phyloP scores from a whole-genome alignment of 2,888 invertebrate species.

The Horisme vitalbata region DNA sequence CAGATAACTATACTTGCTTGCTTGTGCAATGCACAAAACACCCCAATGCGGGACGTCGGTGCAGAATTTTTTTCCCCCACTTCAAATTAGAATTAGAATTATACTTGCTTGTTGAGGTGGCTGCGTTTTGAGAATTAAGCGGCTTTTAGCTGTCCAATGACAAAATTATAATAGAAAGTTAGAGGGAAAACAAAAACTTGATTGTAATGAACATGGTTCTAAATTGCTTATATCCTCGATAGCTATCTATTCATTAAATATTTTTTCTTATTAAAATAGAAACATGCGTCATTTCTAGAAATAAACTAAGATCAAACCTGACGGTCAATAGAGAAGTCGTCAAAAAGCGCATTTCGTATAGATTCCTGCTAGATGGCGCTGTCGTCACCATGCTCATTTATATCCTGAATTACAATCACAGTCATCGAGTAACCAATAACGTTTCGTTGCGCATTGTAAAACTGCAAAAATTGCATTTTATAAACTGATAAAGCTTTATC shows the following conservation, averaged over 20 bases:
- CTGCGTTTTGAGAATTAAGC: no score
- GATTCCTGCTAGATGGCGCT: slow-evolving; percentile 50
- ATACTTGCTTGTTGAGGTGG: no score
- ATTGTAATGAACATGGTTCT: not conserved
- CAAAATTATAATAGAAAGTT: not conserved
- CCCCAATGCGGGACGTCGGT: no score
- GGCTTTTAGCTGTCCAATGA: no score
- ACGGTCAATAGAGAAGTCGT: slow-evolving; percentile 30
- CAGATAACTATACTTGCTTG: no score
- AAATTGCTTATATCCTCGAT: not conserved
- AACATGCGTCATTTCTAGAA: not conserved
- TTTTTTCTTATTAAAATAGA: not conserved
- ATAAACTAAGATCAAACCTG: not conserved
- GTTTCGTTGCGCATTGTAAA: no score
- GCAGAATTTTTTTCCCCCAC: no score
- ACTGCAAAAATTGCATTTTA: no score
- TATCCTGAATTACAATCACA: slow-evolving; percentile 15
- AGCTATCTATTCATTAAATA: not conserved
- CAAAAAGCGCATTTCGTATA: slow-evolving; percentile 45
- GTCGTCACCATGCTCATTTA: slow-evolving; percentile 63
- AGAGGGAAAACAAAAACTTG: not conserved
- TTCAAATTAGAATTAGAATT: no score
- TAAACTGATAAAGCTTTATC: no score
- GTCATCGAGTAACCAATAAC: no score
- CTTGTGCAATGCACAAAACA: no score